Evolutionary conservation across 2,797 vertebrate species (phyloP).

Genomic region (Scomberomorus guttatus): DNA sequence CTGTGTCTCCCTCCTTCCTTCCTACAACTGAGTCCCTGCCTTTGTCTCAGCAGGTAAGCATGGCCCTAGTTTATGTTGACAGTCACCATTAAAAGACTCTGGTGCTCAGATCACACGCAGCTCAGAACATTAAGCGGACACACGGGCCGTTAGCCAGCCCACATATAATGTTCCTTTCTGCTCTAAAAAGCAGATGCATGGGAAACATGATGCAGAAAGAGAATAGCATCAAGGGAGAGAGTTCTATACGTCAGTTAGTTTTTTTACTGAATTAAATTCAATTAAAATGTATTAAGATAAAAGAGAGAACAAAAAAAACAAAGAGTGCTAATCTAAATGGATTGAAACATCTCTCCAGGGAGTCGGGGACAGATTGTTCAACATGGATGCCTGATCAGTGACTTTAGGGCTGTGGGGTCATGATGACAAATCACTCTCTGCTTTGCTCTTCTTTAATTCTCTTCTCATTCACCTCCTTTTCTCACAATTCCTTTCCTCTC

Average conservation of each 20-base stretch:
- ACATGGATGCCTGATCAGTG: slow-evolving; percentile 56
- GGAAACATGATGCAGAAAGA: slow-evolving; percentile 42
- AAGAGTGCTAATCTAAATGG: slow-evolving; percentile 27
- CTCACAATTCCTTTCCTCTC: slow-evolving; percentile 18
- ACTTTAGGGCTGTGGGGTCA: slow-evolving; percentile 38
- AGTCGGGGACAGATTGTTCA: slow-evolving; percentile 37
- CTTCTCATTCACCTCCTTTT: slow-evolving; percentile 24
- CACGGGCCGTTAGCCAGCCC: slow-evolving; percentile 46
- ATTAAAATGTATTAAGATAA: slow-evolving; percentile 21
- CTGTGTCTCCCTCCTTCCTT: slow-evolving; percentile 23
- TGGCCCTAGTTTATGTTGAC: slow-evolving; percentile 50
- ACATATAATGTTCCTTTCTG: slow-evolving; percentile 72
- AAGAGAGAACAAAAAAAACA: slow-evolving; percentile 2
- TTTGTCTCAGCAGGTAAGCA: slow-evolving; percentile 64
- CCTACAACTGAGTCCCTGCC: slow-evolving; percentile 32
- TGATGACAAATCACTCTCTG: slow-evolving; percentile 30
- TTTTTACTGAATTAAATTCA: not conserved
- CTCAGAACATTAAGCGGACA: slow-evolving; percentile 65
- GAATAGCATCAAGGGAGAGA: slow-evolving; percentile 3
- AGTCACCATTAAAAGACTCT: slow-evolving; percentile 57
- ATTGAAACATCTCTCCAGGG: slow-evolving; percentile 50
- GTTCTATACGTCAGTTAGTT: slow-evolving; percentile 10
- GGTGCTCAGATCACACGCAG: slow-evolving; percentile 58
- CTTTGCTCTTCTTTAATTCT: slow-evolving; percentile 40
- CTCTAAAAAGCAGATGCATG: slow-evolving; percentile 75